These are phyloP conservation scores for Zophobas atratus DNA, from an alignment of 1,140 invertebrate species.

Conservation along the genomic window DNA sequence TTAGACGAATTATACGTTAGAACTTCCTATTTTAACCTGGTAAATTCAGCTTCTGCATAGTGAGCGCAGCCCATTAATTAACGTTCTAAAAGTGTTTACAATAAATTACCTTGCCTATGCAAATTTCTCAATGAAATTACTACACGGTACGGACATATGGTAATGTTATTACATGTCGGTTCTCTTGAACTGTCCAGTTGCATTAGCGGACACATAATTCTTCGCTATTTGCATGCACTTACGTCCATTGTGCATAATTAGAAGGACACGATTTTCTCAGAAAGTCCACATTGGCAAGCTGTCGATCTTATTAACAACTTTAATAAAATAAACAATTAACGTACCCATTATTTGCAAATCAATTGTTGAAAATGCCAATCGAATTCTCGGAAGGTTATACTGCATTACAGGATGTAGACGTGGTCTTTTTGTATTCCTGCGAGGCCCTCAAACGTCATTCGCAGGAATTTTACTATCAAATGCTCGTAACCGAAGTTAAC, in stretches of 20 bases:
- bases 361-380: conserved; percentile 1
- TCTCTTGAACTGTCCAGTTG: conserved; percentile 34
- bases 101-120: conserved; percentile 36
- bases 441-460: conserved; percentile 61
- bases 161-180: conserved; percentile 40
- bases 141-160: conserved; percentile 31
- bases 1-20: background rate
- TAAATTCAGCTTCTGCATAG: conserved; percentile 3
- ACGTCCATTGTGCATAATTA: conserved; percentile 46
- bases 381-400: background rate
- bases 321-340: conserved; percentile 46
- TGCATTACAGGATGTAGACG: conserved; percentile 1
- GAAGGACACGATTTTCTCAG: conserved; percentile 50
- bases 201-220: conserved; percentile 47
- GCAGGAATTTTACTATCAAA: conserved; percentile 68
- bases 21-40: conserved; percentile 1
- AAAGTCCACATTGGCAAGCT: conserved; percentile 40
- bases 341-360: conserved; percentile 30
- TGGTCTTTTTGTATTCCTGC: conserved; percentile 46
- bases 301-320: conserved; percentile 36
- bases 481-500: conserved; percentile 62
- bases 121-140: conserved; percentile 35
- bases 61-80: conserved; percentile 24
- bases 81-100: conserved; percentile 43
- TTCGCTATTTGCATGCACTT: conserved; percentile 50